These are phyloP conservation scores for Phaethornis superciliosus DNA, from an alignment of 2,113 vertebrate genomes.

Conservation along the genomic window DNA sequence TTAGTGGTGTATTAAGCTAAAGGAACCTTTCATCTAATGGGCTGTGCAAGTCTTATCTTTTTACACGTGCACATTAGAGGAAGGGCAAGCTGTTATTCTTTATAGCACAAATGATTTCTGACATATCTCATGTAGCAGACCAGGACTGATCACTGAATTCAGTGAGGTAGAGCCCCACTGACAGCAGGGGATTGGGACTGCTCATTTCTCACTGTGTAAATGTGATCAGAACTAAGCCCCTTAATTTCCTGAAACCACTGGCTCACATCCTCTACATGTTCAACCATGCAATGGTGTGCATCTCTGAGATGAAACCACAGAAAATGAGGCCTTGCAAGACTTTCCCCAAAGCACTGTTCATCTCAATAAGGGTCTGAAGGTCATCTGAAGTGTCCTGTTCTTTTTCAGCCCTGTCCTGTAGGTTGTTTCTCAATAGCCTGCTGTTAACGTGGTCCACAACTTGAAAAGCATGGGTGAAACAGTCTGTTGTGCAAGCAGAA, in stretches of 20 bases:
- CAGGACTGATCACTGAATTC: neutral
- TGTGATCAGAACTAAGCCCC: neutral
- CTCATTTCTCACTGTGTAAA: neutral
- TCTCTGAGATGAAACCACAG: neutral
- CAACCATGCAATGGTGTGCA: neutral
- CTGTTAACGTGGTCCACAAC: neutral
- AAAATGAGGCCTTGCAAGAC: neutral
- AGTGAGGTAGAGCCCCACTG: neutral
- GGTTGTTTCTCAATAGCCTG: neutral
- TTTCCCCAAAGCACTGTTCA: neutral
- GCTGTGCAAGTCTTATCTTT: neutral
- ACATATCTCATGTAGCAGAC: neutral
- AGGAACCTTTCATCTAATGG: neutral
- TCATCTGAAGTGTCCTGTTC: neutral
- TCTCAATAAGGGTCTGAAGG: neutral
- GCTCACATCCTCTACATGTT: neutral
- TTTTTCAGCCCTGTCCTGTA: neutral
- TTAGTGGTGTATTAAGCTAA: neutral
- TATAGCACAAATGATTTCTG: neutral
- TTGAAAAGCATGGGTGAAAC: neutral
- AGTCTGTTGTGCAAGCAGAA: neutral
- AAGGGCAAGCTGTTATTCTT: neutral
- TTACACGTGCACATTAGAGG: neutral
- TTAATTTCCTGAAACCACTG: constrained; percentile 6
- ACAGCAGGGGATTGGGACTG: neutral